Evolutionary conservation across 2,113 vertebrate genomes (phyloP).

Genomic region (Microtus montanus): DNA sequence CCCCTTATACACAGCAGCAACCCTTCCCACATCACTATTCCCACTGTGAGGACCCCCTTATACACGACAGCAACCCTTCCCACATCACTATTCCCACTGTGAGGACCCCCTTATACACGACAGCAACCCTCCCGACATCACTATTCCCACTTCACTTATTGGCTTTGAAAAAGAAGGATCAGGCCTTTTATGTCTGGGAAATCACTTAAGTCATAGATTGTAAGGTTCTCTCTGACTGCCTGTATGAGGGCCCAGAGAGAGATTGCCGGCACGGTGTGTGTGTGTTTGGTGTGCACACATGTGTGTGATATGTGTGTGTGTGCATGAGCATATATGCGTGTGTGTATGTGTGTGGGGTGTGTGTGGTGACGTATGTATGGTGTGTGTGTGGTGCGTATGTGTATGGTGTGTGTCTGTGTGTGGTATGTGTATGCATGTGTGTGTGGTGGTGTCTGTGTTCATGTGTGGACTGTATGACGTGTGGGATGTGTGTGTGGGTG

Average conservation of each 20-base stretch:
- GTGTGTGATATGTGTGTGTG: too few relatives aligned
- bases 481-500: neutral
- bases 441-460: neutral
- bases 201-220: neutral
- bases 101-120: too few relatives aligned
- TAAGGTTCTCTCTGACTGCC: neutral
- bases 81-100: neutral
- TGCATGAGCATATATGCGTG: neutral
- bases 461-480: neutral
- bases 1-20: neutral
- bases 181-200: neutral
- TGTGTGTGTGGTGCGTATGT: neutral
- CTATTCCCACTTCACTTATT: neutral
- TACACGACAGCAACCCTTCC: too few relatives aligned
- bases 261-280: neutral
- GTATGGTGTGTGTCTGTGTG: neutral
- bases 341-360: neutral
- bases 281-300: too few relatives aligned
- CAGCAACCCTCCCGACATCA: neutral
- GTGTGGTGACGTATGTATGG: neutral
- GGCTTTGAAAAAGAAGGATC: neutral
- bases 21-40: neutral
- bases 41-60: neutral
- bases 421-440: too few relatives aligned
- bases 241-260: neutral